Percentiles rank a stretch among this genome's conserved stretches.
These are phyloP conservation scores for Hyla sarda DNA, from an alignment of 2,113 vertebrate species.

Conservation along the genomic window DNA sequence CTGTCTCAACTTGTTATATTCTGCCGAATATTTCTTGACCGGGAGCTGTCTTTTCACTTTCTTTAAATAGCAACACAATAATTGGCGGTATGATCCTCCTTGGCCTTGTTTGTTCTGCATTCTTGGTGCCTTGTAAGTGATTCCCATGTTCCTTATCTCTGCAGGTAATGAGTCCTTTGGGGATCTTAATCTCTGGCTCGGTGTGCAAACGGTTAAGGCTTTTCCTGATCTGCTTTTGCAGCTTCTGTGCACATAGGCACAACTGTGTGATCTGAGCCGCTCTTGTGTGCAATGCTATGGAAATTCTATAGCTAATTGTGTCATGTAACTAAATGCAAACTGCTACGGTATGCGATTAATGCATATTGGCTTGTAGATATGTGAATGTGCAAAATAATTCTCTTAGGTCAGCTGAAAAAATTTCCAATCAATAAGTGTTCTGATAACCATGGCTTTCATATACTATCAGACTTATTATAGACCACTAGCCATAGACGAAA, in stretches of 20 bases:
- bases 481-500: too few species aligned
- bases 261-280: not conserved
- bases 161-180: conserved; percentile 33
- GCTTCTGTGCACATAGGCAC: not conserved
- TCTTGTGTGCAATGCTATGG: not conserved
- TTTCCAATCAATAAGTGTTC: too few species aligned
- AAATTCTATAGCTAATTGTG: not conserved
- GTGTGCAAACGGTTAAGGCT: not conserved
- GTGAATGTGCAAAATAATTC: not conserved
- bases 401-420: not conserved
- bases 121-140: not conserved
- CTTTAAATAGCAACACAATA: not conserved
- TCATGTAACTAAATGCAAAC: not conserved
- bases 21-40: not conserved
- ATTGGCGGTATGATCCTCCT: not conserved
- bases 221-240: not conserved
- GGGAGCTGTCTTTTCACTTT: too few species aligned
- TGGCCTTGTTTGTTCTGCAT: not conserved
- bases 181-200: conserved; percentile 9
- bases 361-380: not conserved
- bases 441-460: too few species aligned
- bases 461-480: too few species aligned
- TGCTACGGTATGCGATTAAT: not conserved
- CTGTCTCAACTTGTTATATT: not conserved
- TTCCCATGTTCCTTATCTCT: conserved; percentile 7